Evolutionary conservation across 2,113 vertebrate genomes (phyloP), one percentile per base, ranked within the genome.

Genomic region (Hippocampus zosterae): DNA sequence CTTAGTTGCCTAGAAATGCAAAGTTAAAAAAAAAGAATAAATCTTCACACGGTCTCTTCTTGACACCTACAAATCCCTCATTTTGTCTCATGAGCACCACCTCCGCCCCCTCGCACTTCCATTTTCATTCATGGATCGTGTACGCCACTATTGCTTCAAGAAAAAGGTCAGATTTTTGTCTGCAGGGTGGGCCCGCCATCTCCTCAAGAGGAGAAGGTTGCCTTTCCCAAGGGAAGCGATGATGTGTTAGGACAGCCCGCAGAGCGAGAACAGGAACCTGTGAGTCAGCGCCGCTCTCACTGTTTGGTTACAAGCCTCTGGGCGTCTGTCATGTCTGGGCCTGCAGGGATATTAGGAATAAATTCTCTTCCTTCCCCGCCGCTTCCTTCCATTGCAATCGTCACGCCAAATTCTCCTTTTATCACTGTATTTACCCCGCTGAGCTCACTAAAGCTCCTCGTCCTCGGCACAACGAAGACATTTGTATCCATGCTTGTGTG

Each of bases 401-500:
- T 75, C 67, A 55, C 67, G 46, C 77, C 70, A 89, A 81, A 87
- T 84, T 87, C 80, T 63, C 72, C 81, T 77, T 87, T 87, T 85
- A 85, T 87, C 82, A 52, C 75, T 3, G 9, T 89, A 83, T 91
- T 91, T 89, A 82, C 86, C 85, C 83, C 87, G 73, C 67, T 84
- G 82, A 91, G 86, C 85, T 80, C 64, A 18, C 75, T 87, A 87
- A 87, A 82, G 72, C 85, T 85, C 84, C 76, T 66, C 74, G 81
- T 76, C 81, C 68, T 81, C 79, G 75, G 75, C 85, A 77, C 85
- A 81, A 80, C 75, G 73, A 84, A 81, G 81, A 73, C 83, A 82
- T 87, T 82, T 88, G 84, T 85, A 68, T 75, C 81, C 70, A 64
- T 79, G 69, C 77, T 84, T 61, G 23, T 70, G 67, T 65, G 52